A percentile compares a stretch with the other conserved stretches of the same genome.
These are phyloP conservation scores for Cryptomyrus ogoouensis DNA, from an alignment of 2,113 vertebrate species.

Conservation along the genomic window DNA sequence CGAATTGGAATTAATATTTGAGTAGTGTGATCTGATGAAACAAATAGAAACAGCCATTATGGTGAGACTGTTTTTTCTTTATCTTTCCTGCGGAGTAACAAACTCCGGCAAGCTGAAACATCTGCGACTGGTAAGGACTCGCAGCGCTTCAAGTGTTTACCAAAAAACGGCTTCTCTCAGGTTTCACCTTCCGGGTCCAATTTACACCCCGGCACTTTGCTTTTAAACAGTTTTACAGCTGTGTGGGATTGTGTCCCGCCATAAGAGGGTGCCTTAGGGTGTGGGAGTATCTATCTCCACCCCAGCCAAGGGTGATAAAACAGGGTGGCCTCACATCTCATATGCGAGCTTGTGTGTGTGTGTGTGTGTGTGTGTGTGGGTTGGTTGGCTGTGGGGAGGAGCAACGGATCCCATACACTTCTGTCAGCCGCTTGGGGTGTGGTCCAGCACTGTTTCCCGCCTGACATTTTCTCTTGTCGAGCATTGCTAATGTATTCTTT, in stretches of 20 bases:
- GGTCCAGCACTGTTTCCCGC: background rate
- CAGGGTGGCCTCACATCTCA: background rate
- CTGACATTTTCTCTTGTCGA: background rate
- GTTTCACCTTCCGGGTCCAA: conserved; percentile 27
- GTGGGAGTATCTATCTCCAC: conserved; percentile 29
- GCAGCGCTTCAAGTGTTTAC: conserved; percentile 35
- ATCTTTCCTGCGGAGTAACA: background rate
- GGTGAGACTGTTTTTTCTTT: background rate
- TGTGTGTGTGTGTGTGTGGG: background rate
- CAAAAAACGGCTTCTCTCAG: conserved; percentile 32
- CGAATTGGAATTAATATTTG: background rate
- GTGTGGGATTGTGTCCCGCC: conserved; percentile 36
- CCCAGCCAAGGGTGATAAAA: conserved; percentile 3
- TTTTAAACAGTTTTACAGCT: conserved; percentile 41
- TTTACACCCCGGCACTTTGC: conserved; percentile 14
- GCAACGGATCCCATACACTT: background rate
- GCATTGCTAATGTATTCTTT: background rate
- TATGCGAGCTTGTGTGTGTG: background rate
- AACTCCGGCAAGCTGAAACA: conserved; percentile 20
- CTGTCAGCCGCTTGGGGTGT: background rate
- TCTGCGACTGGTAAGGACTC: conserved; percentile 1
- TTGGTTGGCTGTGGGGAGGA: background rate
- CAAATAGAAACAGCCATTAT: background rate
- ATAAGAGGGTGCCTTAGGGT: conserved; percentile 26
- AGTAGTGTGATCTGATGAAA: background rate